Conservation (phyloP, 2,113 vertebrate genomes). For the Athene noctua region DNA sequence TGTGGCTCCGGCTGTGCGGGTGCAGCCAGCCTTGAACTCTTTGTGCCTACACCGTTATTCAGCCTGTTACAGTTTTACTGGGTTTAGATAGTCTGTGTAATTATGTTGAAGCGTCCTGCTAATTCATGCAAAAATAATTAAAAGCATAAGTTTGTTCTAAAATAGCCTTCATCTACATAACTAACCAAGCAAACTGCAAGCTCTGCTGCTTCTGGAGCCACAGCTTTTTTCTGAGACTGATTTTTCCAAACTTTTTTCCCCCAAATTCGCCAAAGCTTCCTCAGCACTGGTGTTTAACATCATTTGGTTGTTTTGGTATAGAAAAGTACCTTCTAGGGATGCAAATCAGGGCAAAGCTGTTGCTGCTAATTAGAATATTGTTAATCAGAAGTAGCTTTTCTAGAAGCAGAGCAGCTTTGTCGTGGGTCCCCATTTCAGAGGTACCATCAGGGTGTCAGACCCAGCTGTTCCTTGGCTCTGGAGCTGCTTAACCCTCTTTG, state of each 20-base stretch:
- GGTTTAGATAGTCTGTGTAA: fast-evolving
- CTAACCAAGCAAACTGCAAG: neutral
- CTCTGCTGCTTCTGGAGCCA: neutral
- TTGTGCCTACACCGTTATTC: neutral
- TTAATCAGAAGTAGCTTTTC: neutral
- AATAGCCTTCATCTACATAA: neutral
- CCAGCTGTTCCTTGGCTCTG: fast-evolving
- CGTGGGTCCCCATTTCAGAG: too few relatives aligned
- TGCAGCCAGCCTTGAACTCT: fast-evolving
- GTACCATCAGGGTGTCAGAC: too few relatives aligned
- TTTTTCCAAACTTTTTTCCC: neutral
- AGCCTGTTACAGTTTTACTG: neutral
- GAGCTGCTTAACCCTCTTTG: neutral
- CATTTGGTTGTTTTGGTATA: neutral
- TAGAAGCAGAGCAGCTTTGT: neutral
- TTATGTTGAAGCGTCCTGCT: neutral
- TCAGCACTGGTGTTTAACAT: neutral
- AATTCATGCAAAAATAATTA: neutral
- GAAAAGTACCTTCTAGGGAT: neutral
- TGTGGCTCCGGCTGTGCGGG: neutral
- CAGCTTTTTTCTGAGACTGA: too few relatives aligned
- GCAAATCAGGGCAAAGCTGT: neutral
- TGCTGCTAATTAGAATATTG: neutral
- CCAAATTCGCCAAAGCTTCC: too few relatives aligned
- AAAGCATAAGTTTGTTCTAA: neutral